Conservation (phyloP, 2,888 invertebrate species). For the Melipona bicolor region DNA sequence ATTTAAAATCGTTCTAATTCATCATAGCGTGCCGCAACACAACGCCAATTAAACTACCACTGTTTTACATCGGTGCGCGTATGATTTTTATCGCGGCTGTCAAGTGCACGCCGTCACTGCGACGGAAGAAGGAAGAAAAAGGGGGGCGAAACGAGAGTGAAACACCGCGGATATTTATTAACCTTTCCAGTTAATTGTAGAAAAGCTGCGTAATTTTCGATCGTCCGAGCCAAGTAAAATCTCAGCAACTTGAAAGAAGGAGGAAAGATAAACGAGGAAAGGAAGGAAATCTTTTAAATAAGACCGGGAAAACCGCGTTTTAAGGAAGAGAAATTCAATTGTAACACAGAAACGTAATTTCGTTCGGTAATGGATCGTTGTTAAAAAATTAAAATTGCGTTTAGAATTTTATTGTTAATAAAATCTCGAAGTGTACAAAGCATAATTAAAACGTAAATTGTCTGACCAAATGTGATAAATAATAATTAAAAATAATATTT, state of each 20-base stretch:
- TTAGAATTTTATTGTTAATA: too few species aligned
- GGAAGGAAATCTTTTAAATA: neutral
- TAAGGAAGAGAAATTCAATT: neutral
- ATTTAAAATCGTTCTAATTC: slow-evolving; percentile 21
- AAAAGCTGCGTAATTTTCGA: slow-evolving; percentile 7
- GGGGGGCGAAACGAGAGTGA: neutral
- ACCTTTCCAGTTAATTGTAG: slow-evolving; percentile 54
- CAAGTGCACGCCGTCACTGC: slow-evolving; percentile 49
- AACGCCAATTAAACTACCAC: slow-evolving; percentile 24
- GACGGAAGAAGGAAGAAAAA: slow-evolving; percentile 37
- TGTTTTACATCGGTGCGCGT: slow-evolving; percentile 15
- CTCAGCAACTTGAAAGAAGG: too few species aligned
- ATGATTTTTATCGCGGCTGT: slow-evolving; percentile 45
- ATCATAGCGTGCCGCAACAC: slow-evolving; percentile 10
- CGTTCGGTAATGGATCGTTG: neutral
- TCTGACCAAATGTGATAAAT: too few species aligned
- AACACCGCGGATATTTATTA: slow-evolving; percentile 46
- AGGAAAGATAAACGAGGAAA: too few species aligned
- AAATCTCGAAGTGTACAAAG: too few species aligned
- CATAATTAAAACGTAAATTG: too few species aligned
- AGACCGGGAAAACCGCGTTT: too few species aligned
- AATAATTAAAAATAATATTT: too few species aligned
- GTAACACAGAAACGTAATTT: neutral
- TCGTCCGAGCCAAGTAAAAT: neutral
- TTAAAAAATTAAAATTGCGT: too few species aligned